These are phyloP conservation scores for Psittacara wagleri DNA, from an alignment of 2,113 vertebrate species.

Conservation along the genomic window DNA sequence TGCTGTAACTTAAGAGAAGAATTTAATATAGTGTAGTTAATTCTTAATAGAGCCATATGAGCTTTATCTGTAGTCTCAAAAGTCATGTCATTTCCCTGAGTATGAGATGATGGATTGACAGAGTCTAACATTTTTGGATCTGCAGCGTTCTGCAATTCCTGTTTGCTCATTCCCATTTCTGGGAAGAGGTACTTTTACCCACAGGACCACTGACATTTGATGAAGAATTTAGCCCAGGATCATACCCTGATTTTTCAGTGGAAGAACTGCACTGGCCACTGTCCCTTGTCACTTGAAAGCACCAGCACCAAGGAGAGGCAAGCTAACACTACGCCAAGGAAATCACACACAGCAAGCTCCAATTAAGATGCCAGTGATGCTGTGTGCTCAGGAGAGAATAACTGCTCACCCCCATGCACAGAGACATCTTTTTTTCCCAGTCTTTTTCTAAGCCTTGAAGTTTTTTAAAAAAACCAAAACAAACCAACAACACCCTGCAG, in stretches of 20 bases:
- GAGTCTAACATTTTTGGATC: too few species aligned
- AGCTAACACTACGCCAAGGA: accelerated
- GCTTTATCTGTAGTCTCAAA: not conserved
- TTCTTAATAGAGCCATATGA: not conserved
- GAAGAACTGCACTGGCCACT: accelerated
- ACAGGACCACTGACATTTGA: not conserved
- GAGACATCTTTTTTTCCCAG: not conserved
- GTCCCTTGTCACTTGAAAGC: accelerated
- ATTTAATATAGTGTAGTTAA: not conserved
- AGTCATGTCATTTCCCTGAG: not conserved
- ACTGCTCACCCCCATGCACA: too few species aligned
- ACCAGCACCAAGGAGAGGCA: not conserved
- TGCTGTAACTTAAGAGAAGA: not conserved
- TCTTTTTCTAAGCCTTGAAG: not conserved
- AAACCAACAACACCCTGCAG: not conserved
- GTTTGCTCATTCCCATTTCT: not conserved
- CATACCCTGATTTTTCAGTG: not conserved
- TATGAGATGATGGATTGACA: not conserved
- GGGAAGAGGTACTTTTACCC: not conserved
- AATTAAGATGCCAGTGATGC: not conserved
- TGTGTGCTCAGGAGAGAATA: not conserved
- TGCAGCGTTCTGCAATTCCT: accelerated
- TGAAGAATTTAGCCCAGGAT: not conserved
- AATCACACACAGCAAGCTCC: not conserved
- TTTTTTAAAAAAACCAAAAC: not conserved